Conservation (phyloP, 2,888 invertebrate species). For the Melikaiella ostensackeni region DNA sequence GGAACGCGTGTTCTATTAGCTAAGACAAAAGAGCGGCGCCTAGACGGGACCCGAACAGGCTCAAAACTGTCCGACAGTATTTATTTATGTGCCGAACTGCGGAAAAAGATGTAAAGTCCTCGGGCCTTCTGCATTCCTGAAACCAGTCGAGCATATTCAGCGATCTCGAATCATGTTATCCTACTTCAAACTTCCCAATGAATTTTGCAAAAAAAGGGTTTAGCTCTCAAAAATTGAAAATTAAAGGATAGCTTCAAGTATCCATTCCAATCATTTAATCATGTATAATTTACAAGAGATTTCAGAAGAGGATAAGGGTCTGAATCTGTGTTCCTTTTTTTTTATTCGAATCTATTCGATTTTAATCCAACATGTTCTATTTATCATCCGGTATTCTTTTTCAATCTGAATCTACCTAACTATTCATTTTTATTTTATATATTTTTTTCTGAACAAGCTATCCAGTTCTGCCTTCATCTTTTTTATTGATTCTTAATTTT, state of each 20-base stretch:
- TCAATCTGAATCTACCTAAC: too few species aligned
- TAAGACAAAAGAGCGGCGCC: slow-evolving; percentile 77
- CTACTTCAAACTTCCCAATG: slow-evolving; percentile 11
- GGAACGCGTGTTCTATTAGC: slow-evolving; percentile 77
- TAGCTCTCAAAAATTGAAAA: background rate
- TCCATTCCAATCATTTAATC: background rate
- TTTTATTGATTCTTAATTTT: too few species aligned
- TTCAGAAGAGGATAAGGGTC: too few species aligned
- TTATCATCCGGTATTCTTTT: too few species aligned
- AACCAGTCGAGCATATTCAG: slow-evolving; percentile 66
- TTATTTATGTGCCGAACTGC: slow-evolving; percentile 75
- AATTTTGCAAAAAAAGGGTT: background rate
- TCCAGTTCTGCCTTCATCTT: too few species aligned
- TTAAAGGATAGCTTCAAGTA: background rate
- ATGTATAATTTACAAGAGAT: background rate
- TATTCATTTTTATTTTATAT: too few species aligned
- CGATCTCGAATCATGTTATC: slow-evolving; percentile 48
- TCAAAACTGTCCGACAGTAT: slow-evolving; percentile 70
- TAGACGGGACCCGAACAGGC: slow-evolving; percentile 64
- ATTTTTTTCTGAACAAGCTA: too few species aligned
- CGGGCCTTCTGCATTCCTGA: slow-evolving; percentile 69
- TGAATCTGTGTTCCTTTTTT: too few species aligned
- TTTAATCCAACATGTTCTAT: too few species aligned
- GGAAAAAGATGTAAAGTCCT: slow-evolving; percentile 76
- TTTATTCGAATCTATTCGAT: too few species aligned